Base-by-base conservation (phyloP, 2,888 invertebrate species). In the Mimachlamys varia region DNA sequence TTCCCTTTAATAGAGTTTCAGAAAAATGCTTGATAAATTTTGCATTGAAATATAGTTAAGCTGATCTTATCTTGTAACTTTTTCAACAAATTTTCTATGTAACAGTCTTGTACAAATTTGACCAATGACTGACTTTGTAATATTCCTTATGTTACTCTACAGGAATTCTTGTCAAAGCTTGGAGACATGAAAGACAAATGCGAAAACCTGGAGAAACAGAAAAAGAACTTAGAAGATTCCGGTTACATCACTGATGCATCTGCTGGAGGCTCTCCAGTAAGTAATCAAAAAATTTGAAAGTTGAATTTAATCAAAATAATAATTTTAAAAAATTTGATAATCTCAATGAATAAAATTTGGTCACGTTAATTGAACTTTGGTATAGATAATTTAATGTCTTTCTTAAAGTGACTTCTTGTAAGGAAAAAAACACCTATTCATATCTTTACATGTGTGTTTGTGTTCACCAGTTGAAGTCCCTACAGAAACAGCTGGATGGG, bases 241-340 rank as follows among this genome's bases (percentile, higher is more conserved):
- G 99, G 99, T 0, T 98, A 98, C 95, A 98, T 98, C 0, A 98
- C 98, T 0, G 98, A 99, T 93, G 98, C 98, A 0, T 98, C 98
- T 0, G 92, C 98, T 98, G 95, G 98, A 98, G 5, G 98, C 98
- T 92, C 94, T 33, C 96, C 95, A 94, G 96, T 96, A 92, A 90
- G 96, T 96, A 55, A 53, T 17, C 19, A 13, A 53, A 19, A 19
- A 2, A 17, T 1, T 53, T 50, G 10, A 50, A 12, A 15, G 7
- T 12, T 50, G 15, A 50, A 12, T 12, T 50, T 50, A 15, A 50
- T 50, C 15, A 50, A 50, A 50, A 12, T 50, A 50, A n/a, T n/a
- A n/a, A n/a, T n/a, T n/a, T n/a, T n/a, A n/a, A n/a, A n/a, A n/a
- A n/a, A n/a, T n/a, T n/a, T n/a, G n/a, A n/a, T n/a, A n/a, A n/a